Evolutionary conservation across 2,113 vertebrate species (phyloP).

Genomic region (Percopsis transmontana): DNA sequence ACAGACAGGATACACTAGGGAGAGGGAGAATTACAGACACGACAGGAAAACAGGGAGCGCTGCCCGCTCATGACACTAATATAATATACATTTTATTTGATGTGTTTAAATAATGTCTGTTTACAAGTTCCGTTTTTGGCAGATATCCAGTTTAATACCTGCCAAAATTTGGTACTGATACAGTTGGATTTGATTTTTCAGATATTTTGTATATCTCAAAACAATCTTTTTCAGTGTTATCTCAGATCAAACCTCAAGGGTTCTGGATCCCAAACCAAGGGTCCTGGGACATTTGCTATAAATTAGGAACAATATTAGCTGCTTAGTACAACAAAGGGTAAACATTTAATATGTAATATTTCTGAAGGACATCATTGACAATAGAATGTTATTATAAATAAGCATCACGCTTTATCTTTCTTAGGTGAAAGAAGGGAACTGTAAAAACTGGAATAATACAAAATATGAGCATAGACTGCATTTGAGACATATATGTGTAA

Average conservation of each 20-base stretch:
- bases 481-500: background rate
- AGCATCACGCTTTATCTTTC: background rate
- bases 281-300: background rate
- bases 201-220: conserved; percentile 2
- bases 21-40: too few relatives aligned
- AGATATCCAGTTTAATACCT: background rate
- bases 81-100: background rate
- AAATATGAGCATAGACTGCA: background rate
- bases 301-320: background rate
- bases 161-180: background rate
- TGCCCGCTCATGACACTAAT: too few relatives aligned
- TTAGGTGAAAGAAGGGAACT: background rate
- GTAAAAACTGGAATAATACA: background rate
- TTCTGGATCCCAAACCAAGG: background rate
- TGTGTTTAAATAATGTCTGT: background rate
- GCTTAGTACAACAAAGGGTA: background rate
- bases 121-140: background rate
- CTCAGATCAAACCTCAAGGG: too few relatives aligned
- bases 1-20: conserved; percentile 8
- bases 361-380: background rate
- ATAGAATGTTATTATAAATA: background rate
- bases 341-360: background rate
- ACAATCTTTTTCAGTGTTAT: background rate
- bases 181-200: background rate
- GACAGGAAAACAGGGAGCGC: too few relatives aligned